These are phyloP conservation scores for Sceloporus undulatus DNA, from an alignment of 2,113 vertebrate genomes.

Conservation along the genomic window DNA sequence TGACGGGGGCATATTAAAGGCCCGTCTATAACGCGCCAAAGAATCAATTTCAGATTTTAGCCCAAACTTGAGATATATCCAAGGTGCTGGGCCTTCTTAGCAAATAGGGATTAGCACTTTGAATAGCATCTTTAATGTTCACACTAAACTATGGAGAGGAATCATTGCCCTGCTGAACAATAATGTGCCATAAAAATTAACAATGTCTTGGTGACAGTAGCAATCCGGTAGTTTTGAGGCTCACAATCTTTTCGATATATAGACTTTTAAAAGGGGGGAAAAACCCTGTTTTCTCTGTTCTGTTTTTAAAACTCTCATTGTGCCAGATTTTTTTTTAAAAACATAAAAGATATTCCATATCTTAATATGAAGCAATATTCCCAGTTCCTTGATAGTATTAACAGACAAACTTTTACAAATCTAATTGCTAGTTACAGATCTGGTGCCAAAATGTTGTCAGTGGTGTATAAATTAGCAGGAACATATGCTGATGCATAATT, in stretches of 20 bases:
- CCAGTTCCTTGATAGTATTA: constrained; percentile 53
- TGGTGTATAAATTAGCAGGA: constrained; percentile 72
- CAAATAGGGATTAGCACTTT: no score
- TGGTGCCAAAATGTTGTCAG: constrained; percentile 70
- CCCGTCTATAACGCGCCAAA: no score
- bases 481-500: constrained; percentile 82
- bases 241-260: background rate
- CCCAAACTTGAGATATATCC: no score
- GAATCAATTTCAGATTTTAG: no score
- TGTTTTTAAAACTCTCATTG: rapidly evolving
- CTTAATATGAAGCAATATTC: constrained; percentile 30
- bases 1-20: no score
- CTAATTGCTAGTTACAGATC: constrained; percentile 63
- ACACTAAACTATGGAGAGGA: background rate
- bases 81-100: no score
- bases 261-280: background rate
- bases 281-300: rapidly evolving
- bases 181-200: background rate
- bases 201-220: background rate
- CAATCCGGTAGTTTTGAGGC: background rate
- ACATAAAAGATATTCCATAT: background rate
- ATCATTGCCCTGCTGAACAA: background rate
- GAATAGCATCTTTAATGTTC: background rate
- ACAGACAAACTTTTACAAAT: constrained; percentile 65
- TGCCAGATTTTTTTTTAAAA: background rate